Conservation (phyloP, 1,140 invertebrate species). For the Lerema accius region DNA sequence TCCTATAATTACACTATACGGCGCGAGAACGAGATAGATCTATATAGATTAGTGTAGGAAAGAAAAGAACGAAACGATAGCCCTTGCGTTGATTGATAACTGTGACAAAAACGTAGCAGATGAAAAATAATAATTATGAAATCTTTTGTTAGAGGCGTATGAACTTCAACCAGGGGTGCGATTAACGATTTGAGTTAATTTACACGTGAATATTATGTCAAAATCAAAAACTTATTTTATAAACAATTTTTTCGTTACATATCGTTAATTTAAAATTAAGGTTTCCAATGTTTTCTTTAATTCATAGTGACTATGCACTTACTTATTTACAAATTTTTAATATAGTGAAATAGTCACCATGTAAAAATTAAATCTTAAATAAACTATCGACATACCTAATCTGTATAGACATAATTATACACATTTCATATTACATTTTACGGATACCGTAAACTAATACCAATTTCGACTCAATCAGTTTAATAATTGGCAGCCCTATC, state of each 20-base stretch:
- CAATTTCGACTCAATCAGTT: conserved; percentile 13
- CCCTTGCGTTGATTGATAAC: conserved; percentile 81
- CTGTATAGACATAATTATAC: too few species aligned
- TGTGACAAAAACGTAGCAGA: conserved; percentile 82
- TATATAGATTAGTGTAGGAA: conserved; percentile 37
- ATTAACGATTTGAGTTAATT: conserved; percentile 39
- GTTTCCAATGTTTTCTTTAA: too few species aligned
- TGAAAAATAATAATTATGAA: conserved; percentile 83
- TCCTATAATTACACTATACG: conserved; percentile 77
- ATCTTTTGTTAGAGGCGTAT: conserved; percentile 78
- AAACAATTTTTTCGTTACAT: background rate
- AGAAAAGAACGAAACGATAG: conserved; percentile 50
- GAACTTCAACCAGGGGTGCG: conserved; percentile 70
- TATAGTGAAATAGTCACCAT: too few species aligned
- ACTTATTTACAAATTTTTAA: too few species aligned
- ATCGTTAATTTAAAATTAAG: too few species aligned
- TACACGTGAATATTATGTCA: too few species aligned
- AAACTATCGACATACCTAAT: too few species aligned
- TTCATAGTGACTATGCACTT: too few species aligned
- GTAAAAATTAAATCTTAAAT: too few species aligned
- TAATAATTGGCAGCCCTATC: conserved; percentile 60
- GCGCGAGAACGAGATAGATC: conserved; percentile 51
- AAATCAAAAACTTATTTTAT: too few species aligned
- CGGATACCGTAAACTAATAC: background rate
- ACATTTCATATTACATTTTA: too few species aligned